Evolutionary conservation across 2,113 vertebrate genomes (phyloP), one percentile per base, ranked within the genome.

Genomic region (Boleophthalmus pectinirostris): DNA sequence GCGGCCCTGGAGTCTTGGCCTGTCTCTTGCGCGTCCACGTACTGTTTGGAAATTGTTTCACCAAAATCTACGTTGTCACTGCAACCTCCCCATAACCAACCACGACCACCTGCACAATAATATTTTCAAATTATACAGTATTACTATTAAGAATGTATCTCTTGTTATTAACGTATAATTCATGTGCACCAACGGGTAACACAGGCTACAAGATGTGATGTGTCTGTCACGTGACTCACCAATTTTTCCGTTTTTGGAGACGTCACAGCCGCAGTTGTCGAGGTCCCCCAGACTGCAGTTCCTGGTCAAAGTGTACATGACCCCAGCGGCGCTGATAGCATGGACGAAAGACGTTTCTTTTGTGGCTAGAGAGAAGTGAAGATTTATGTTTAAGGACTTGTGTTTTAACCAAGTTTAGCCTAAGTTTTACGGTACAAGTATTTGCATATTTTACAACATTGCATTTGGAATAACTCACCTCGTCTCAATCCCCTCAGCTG

Each of bases 71-170:
- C 94, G 3, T 98, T 98, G 79, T 98, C 97, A 0, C 96, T 97
- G 90, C 98, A 99, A 70, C 97, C 97, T 66, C 97, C 97, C 98
- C 97, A 99, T 70, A 98, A 82, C 98, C 98, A 99, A 53, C 96
- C 97, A 46, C 93, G 93, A 66, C 97, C 97, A 20, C 97, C 97
- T 99, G 86, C 33, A 46, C 23, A 76, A 65, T 70, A 12, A 75
- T 33, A 16, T 35, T 49, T 20, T 5, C 49, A 53, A 20, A 53
- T 21, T 20, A n/a, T 20, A 54, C 51, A n/a, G 10, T 0, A 21
- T 10, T 54, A 9, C 2, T 21, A 3, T 54, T 10, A 21, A 6
- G 20, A 18, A 9, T 9, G 0, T 1, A 49, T 43, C 38, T 43
- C 9, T 11, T 20, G 47, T 20, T 20, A 20, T 51, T 20, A 7